These are phyloP conservation scores for Prietella phreatophila DNA, from an alignment of 2,113 vertebrate species.

Conservation along the genomic window DNA sequence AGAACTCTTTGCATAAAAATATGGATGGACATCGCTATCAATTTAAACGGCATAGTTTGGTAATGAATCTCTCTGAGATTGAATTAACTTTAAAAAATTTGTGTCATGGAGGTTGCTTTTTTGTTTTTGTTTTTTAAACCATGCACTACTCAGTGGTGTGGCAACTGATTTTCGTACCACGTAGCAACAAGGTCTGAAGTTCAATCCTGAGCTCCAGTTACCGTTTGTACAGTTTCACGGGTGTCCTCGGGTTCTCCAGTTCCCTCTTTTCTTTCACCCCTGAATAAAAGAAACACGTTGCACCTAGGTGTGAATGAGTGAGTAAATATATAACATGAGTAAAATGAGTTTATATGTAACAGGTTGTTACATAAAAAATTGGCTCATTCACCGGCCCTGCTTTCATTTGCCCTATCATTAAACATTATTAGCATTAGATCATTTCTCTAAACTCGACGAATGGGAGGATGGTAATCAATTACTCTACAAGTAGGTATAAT, in stretches of 20 bases:
- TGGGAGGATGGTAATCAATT: neutral
- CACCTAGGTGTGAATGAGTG: neutral
- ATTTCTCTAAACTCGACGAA: neutral
- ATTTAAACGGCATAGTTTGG: neutral
- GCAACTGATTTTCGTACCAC: neutral
- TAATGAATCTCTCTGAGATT: no score
- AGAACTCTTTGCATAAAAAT: neutral
- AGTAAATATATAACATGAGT: no score
- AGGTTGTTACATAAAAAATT: neutral
- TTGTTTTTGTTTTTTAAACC: neutral
- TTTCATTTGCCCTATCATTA: neutral
- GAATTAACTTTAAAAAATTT: neutral
- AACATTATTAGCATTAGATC: neutral
- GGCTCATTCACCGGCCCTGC: neutral
- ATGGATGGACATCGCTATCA: neutral
- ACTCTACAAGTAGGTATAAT: neutral
- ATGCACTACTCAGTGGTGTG: neutral
- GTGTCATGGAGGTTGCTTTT: neutral
- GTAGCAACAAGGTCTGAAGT: neutral
- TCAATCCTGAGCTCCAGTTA: neutral
- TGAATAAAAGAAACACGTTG: neutral
- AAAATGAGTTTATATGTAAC: no score
- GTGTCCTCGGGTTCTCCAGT: slow-evolving; percentile 18
- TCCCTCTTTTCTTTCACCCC: neutral
- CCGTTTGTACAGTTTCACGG: slow-evolving; percentile 4